Conservation (phyloP, 2,797 vertebrate genomes). For the Rhinatrema bivittatum region DNA sequence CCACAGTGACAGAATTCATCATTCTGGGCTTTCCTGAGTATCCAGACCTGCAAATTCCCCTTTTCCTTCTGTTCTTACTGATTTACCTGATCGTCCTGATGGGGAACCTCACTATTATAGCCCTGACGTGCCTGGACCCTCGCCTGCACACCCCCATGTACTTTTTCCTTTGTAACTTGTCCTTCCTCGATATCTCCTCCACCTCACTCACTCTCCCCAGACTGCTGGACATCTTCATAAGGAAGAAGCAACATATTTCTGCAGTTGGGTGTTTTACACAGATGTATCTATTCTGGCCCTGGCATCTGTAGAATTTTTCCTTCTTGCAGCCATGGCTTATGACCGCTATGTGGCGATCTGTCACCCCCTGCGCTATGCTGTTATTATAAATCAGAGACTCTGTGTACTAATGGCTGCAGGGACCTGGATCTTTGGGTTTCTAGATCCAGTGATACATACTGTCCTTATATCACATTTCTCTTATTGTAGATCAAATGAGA, state of each 20-base stretch:
- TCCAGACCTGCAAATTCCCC: too few relatives aligned
- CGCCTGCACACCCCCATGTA: constrained; percentile 32
- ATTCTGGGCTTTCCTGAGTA: too few relatives aligned
- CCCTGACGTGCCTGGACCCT: constrained; percentile 11
- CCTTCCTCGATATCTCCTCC: constrained; percentile 23
- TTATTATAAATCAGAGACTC: background rate
- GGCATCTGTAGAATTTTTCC: constrained; percentile 25
- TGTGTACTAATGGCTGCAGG: background rate
- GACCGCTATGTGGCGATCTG: constrained; percentile 29
- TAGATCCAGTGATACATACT: constrained; percentile 13
- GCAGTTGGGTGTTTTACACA: constrained; percentile 19
- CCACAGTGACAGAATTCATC: constrained; percentile 17
- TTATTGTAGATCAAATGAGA: constrained; percentile 24
- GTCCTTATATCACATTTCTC: constrained; percentile 9
- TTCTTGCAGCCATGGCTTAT: constrained; percentile 28
- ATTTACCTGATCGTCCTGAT: too few relatives aligned
- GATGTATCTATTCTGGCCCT: constrained; percentile 22
- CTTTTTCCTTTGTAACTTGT: constrained; percentile 30
- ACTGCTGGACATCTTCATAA: constrained; percentile 26
- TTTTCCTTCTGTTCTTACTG: too few relatives aligned
- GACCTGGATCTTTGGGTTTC: constrained; percentile 12
- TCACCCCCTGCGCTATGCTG: constrained; percentile 10
- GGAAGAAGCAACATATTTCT: too few relatives aligned
- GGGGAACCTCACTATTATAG: constrained; percentile 23
- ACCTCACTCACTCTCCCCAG: constrained; percentile 26